Evolutionary conservation across 1,140 invertebrate species (phyloP).

Genomic region (Anoplolepis gracilipes): DNA sequence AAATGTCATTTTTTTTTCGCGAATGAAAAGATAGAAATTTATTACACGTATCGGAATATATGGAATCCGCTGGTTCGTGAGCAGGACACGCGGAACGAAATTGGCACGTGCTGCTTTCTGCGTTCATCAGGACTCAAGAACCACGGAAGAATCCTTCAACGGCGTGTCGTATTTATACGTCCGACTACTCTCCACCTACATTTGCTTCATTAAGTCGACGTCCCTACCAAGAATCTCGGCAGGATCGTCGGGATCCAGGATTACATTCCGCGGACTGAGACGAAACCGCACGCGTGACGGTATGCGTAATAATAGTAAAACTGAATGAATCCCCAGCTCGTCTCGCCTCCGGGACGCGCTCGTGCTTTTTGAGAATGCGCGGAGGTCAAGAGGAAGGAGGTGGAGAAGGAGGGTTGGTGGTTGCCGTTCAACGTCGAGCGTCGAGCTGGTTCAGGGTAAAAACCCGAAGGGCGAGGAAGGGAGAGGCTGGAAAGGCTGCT

Average conservation of each 20-base stretch:
- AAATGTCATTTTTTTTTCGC: background rate
- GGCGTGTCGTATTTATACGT: slow-evolving; percentile 34
- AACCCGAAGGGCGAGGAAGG: slow-evolving; percentile 60
- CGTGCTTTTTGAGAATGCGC: slow-evolving; percentile 39
- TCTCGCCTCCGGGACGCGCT: slow-evolving; percentile 38
- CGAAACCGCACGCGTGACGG: slow-evolving; percentile 72
- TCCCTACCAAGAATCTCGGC: slow-evolving; percentile 2
- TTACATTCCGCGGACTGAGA: slow-evolving; percentile 49
- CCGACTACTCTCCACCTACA: background rate
- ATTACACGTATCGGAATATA: background rate
- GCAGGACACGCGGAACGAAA: background rate
- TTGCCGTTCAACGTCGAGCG: slow-evolving; percentile 28
- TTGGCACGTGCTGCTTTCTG: slow-evolving; percentile 42
- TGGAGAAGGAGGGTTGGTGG: slow-evolving; percentile 13
- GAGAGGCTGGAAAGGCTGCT: slow-evolving; percentile 54
- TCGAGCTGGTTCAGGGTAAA: slow-evolving; percentile 62
- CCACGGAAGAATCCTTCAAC: slow-evolving; percentile 16
- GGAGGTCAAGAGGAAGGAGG: background rate
- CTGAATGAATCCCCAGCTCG: slow-evolving; percentile 67
- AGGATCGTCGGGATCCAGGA: slow-evolving; percentile 22
- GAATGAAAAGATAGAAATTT: background rate
- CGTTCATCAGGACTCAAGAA: slow-evolving; percentile 7
- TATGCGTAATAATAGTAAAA: slow-evolving; percentile 78
- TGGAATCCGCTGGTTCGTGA: background rate
- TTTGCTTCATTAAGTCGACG: slow-evolving; percentile 45